Percentiles rank a stretch among this genome's conserved stretches.
Evolutionary conservation across 2,888 invertebrate species (phyloP).

Genomic region (Smittia aterrima): DNA sequence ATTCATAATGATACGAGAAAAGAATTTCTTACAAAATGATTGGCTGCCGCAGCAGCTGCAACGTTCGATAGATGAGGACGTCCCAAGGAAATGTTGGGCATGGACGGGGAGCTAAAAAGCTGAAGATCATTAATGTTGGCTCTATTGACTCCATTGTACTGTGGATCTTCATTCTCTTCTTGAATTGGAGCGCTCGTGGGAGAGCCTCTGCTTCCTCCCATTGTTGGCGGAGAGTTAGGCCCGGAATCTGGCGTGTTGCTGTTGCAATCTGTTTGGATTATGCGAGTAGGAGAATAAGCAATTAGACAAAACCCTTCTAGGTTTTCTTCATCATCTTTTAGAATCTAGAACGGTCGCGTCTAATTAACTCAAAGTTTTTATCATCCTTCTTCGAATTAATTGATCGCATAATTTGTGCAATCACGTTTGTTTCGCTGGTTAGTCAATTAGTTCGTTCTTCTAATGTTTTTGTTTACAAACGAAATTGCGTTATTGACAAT

Average conservation of each 20-base stretch:
- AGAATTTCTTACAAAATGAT: slow-evolving; percentile 42
- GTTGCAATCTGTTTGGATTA: slow-evolving; percentile 54
- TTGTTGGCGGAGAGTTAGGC: slow-evolving; percentile 71
- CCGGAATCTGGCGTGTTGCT: slow-evolving; percentile 71
- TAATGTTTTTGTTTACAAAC: too few species aligned
- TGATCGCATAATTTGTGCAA: too few species aligned
- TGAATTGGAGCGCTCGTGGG: slow-evolving; percentile 72
- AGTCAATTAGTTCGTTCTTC: too few species aligned
- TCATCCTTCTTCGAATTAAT: too few species aligned
- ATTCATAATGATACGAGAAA: neutral
- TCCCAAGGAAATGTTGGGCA: slow-evolving; percentile 95
- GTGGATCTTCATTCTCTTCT: slow-evolving; percentile 74
- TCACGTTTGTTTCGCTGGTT: too few species aligned
- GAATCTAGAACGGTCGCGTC: too few species aligned
- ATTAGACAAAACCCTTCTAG: neutral
- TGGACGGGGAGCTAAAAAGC: slow-evolving; percentile 90
- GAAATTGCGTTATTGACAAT: neutral
- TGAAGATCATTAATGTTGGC: slow-evolving; percentile 71
- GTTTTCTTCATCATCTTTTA: too few species aligned
- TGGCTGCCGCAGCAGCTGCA: slow-evolving; percentile 45
- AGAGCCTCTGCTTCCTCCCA: slow-evolving; percentile 61
- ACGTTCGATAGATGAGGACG: slow-evolving; percentile 64
- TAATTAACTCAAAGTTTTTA: too few species aligned
- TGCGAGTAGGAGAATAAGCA: neutral
- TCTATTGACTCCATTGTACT: slow-evolving; percentile 62